Evolutionary conservation across 1,140 invertebrate genomes (phyloP), one percentile per base, ranked within the genome.

Genomic region (Drosophila willistoni): DNA sequence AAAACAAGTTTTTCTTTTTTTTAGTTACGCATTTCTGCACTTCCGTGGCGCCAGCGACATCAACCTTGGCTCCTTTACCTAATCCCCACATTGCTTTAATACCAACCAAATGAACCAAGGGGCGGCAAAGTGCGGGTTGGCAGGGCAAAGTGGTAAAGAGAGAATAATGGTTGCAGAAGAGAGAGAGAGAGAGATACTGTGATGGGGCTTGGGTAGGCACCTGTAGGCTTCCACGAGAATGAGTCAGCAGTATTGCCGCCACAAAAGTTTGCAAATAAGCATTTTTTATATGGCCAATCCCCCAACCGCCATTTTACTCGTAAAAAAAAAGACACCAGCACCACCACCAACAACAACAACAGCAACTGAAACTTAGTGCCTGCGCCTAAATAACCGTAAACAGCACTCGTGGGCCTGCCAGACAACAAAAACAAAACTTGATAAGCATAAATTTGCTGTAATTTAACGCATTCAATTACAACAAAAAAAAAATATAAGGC

Each of bases 391-490:
- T 89, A 89, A 87, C 84, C 84, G 73, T 87, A 87, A 87, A 87
- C 84, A 79, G 77, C 79, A 90, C 84, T 89, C 80, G 77, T 74
- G 84, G 80, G 84, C 56, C 71, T 41, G 39, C 34, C 61, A 69
- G 66, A 67, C 65, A 77, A 56, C 60, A 41, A 66, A 71, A 72
- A 70, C 74, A 78, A 89, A 87, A 83, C 79, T 89, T 89, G 79
- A 87, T 87, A 89, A 82, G 84, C 83, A 87, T 87, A 87, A 87
- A 89, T 87, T 59, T 59, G 56, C 56, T 87, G 84, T 86, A 86
- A 86, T 86, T 86, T 84, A 86, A 86, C 79, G 83, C 83, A 73
- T 89, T 89, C 87, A 89, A 89, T 87, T 89, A 89, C 84, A 87
- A 69, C 71, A 87, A 86, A 51, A 84, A 22, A 47, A 42, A 84